Percentiles rank a stretch among this genome's conserved stretches.
Evolutionary conservation across 2,113 vertebrate genomes (phyloP).

Genomic region (Perca fluviatilis): DNA sequence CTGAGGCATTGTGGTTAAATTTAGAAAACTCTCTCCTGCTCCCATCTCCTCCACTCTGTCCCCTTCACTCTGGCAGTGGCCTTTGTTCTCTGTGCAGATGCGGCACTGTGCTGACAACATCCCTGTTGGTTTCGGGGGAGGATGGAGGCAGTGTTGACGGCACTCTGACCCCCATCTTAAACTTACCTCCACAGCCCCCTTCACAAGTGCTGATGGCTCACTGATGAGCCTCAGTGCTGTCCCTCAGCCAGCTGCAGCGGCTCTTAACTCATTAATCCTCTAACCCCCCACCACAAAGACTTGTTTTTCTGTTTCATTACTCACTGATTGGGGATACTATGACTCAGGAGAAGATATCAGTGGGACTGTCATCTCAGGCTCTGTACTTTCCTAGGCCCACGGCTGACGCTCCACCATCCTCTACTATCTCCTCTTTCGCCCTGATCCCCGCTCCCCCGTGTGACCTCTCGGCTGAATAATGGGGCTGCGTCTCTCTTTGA

Average conservation of each 20-base stretch:
- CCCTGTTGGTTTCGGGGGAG: constrained; percentile 73
- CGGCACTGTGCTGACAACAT: constrained; percentile 65
- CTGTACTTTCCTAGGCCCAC: constrained; percentile 15
- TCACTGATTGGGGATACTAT: constrained; percentile 61
- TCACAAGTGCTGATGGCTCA: constrained; percentile 51
- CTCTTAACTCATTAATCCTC: constrained; percentile 77
- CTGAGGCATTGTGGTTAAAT: constrained; percentile 68
- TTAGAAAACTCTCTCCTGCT: constrained; percentile 52
- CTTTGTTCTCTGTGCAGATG: constrained; percentile 79
- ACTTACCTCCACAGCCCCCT: constrained; percentile 57
- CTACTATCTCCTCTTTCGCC: constrained; percentile 31
- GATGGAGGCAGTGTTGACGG: constrained; percentile 63
- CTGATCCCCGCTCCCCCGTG: constrained; percentile 45
- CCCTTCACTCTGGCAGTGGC: constrained; percentile 55
- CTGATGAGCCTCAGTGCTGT: constrained; percentile 49
- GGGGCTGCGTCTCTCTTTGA: constrained; percentile 66
- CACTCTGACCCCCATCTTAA: constrained; percentile 62
- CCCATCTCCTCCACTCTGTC: constrained; percentile 31
- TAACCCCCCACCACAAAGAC: constrained; percentile 41
- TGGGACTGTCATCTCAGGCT: constrained; percentile 45
- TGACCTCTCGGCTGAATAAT: constrained; percentile 73
- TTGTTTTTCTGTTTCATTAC: constrained; percentile 70
- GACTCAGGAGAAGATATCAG: constrained; percentile 54
- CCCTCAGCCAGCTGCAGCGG: constrained; percentile 64
- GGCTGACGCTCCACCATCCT: constrained; percentile 20